phyloP scores from a whole-genome alignment of 2,797 vertebrate genomes.

The Toxotes lorentzi region DNA sequence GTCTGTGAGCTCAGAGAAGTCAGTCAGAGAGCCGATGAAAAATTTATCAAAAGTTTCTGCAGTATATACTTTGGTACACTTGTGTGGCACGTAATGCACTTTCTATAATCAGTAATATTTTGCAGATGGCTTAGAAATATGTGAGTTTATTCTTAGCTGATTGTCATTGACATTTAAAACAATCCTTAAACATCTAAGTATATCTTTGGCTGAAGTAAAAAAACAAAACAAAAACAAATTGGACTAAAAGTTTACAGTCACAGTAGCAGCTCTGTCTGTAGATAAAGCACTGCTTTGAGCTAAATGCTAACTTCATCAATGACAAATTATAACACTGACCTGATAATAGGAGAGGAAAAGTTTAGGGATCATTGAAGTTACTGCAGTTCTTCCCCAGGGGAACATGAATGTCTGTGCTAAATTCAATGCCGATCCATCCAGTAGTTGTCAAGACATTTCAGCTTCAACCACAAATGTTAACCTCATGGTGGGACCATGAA shows the following conservation, averaged over 20 bases:
- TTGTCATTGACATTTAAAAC: not conserved
- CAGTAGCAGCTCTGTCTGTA: not conserved
- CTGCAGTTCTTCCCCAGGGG: not conserved
- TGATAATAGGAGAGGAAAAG: not conserved
- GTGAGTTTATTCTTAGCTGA: not conserved
- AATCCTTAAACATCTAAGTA: not conserved
- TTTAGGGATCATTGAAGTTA: not conserved
- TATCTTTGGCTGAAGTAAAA: not conserved
- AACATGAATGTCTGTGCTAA: not conserved
- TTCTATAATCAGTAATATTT: not conserved
- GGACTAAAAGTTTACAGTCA: not conserved
- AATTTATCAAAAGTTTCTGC: not conserved
- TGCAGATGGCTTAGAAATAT: not conserved
- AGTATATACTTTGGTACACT: not conserved
- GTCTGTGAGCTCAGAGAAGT: constrained; percentile 19
- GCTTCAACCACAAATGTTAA: not conserved
- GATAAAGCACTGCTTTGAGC: not conserved
- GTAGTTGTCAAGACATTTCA: not conserved
- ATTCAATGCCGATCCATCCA: not conserved
- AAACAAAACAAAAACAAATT: too few relatives aligned
- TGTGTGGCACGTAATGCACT: not conserved
- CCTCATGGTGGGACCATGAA: not conserved
- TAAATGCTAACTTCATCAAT: constrained; percentile 12
- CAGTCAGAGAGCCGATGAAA: constrained; percentile 13
- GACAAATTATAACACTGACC: too few relatives aligned